Base-by-base conservation (phyloP, 2,888 invertebrate species). In the Ypsolopha scabrella region DNA sequence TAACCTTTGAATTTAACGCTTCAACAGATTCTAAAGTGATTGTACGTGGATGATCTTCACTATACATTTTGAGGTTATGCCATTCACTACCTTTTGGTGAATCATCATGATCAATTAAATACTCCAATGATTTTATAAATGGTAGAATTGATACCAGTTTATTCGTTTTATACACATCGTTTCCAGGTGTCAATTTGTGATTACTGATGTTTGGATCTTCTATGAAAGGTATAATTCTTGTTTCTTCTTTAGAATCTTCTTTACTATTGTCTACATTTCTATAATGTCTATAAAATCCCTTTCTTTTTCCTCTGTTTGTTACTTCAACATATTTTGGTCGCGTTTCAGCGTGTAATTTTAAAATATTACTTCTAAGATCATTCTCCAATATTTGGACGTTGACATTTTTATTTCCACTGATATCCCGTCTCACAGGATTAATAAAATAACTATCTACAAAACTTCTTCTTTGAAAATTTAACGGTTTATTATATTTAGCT, bases 11-110 rank as follows among this genome's bases (percentile, higher is more conserved):
- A 43, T 46, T 58, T 51, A 63, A 57, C 11, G 52, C 60, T 41
- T 62, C 60, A 34, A 55, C 45, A 36, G 63, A 57, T 41, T 70
- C 63, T 54, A 72, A 53, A 55, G 70, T 68, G 13, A 79, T 64
- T 67, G 64, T 8, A 1, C 80, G 80, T 14, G 75, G 75, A 48
- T 72, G 76, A 52, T 77, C 72, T 53, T 79, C 80, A 57, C 57
- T 79, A 52, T 75, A 80, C 4, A 76, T 69, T 59, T 77, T 80
- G 1, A 79, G 70, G 56, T 81, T 80, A 56, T 80, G 80, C 83
- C 83, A 83, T 59, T 80, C 80, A 56, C 80, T 75, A 36, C 57
- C 65, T 50, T 59, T 63, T 24, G 71, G 62, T 55, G 80, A 60
- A 38, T 65, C 57, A 7, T 62, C 54, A 49, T 70, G 65, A 41